These are phyloP conservation scores for Pipistrellus kuhlii DNA, from an alignment of 2,797 vertebrate species.

Conservation along the genomic window DNA sequence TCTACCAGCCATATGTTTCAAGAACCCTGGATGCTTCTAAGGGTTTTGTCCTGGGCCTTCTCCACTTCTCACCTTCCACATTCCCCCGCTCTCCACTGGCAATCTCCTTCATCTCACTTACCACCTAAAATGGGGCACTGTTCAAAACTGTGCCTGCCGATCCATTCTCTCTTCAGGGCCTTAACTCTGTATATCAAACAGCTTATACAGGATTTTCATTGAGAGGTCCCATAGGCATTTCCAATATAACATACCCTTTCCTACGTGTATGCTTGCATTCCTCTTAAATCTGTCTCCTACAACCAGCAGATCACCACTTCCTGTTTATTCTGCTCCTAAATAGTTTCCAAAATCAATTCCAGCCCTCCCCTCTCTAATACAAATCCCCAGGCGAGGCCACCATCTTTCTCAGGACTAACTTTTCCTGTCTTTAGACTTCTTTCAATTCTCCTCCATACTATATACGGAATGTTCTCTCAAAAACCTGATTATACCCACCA, in stretches of 20 bases:
- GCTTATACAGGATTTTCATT: neutral
- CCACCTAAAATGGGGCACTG: neutral
- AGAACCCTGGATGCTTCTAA: neutral
- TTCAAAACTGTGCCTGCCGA: neutral
- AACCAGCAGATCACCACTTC: neutral
- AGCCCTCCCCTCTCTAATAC: neutral
- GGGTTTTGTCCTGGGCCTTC: neutral
- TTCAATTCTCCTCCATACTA: neutral
- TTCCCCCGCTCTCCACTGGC: too few relatives aligned
- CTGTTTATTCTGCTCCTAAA: neutral
- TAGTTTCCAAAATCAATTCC: conserved; percentile 10
- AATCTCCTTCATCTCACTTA: neutral
- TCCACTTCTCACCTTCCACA: neutral
- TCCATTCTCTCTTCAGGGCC: too few relatives aligned
- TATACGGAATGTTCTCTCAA: neutral
- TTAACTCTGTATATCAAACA: neutral
- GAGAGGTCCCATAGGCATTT: neutral
- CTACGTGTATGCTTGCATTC: neutral
- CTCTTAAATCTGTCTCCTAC: neutral
- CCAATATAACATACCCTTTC: conserved; percentile 14
- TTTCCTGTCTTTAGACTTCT: conserved; percentile 14
- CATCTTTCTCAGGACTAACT: neutral
- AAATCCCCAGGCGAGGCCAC: neutral
- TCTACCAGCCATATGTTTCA: neutral
- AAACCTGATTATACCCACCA: neutral